Evolutionary conservation across 30 jellyfish, hydroid and myxozoan species (phyloP), one percentile per base, ranked within the genome.

Genomic region (Pseudorhiza aurosa): DNA sequence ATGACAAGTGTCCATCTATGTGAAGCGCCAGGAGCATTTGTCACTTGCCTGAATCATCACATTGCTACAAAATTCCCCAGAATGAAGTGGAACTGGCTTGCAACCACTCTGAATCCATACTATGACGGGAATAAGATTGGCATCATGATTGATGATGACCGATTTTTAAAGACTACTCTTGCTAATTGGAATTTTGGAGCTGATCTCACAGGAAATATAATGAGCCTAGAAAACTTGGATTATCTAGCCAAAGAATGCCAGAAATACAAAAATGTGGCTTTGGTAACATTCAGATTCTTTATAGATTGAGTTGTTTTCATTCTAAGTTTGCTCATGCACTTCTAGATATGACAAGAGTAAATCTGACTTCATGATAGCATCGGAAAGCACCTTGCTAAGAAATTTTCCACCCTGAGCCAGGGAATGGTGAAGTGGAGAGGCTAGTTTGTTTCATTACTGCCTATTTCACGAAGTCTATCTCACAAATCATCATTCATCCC

Each of bases 1-100:
- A 18, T 87, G 17, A 32, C 81, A 36, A 81, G 93, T 58, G 90
- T 71, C 12, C 99, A 95, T 73, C 58, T 95, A 37, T 95, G 99
- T 85, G 99, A 95, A 63, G 99, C 96, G 4, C 99, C 99, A 2
- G 99, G 99, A 15, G 99, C 97, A 11, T 95, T 95, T 68, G 85
- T 95, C 3, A 63, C 98, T n/a, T 85, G 96, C 39, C 72, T 95
- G 43, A 95, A 89, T 63, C 99, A 95, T 75, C 92, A 72, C 25
- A 32, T 95, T 42, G 71, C 43, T 42, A 87, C 67, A 31, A 63
- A 75, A 68, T 77, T 29, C 65, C 75, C 84, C 9, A 44, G 44
- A 14, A 32, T 93, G 22, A 24, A 39, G 14, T 83, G 91, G 85
- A 45, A 77, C 47, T 95, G 99, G 99, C 3, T 42, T 22, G 98